Evolutionary conservation across 2,113 vertebrate genomes (phyloP), one percentile per base, ranked within the genome.

Genomic region (Anolis carolinensis): DNA sequence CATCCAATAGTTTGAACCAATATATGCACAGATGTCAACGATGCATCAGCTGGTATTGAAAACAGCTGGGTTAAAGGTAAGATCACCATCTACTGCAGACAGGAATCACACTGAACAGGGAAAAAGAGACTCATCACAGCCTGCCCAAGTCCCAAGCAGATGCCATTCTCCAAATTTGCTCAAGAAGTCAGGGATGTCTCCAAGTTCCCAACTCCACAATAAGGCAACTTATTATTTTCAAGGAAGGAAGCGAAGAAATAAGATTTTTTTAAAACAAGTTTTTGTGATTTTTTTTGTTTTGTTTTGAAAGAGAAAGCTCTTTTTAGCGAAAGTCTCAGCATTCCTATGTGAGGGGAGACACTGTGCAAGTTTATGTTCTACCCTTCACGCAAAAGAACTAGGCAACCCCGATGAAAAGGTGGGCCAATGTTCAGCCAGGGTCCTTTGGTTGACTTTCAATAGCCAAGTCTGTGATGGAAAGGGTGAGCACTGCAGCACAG

Each of bases 371-470:
- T 90, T 89, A 82, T 0, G 74, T 77, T 83, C 80, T 62, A 89
- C 90, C 0, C 82, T 52, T 90, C 92, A 88, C 89, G 85, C 79
- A 81, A 81, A 90, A 91, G 92, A 91, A 90, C 82, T 83, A 2
- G 93, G 91, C 79, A 50, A 91, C 78, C 91, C 92, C 82, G 81
- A 89, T 18, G 59, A 1, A 10, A 87, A 55, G 65, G 85, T 81
- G 83, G 83, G 78, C 78, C 82, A 70, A 44, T 11, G 86, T 93
- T 92, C 62, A 71, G 92, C 89, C 86, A 93, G 95, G 90, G 95
- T 96, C 96, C 96, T 97, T 97, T 97, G 96, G 96, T 97, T 96
- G 95, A 95, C 94, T 95, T 96, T 96, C 95, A 93, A 92, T 93
- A 89, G 92, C 94, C 90, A 86, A 36, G 74, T 89, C 93, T 92